These are phyloP conservation scores for Gracilinanus agilis DNA, from an alignment of 2,113 vertebrate species.

Conservation along the genomic window DNA sequence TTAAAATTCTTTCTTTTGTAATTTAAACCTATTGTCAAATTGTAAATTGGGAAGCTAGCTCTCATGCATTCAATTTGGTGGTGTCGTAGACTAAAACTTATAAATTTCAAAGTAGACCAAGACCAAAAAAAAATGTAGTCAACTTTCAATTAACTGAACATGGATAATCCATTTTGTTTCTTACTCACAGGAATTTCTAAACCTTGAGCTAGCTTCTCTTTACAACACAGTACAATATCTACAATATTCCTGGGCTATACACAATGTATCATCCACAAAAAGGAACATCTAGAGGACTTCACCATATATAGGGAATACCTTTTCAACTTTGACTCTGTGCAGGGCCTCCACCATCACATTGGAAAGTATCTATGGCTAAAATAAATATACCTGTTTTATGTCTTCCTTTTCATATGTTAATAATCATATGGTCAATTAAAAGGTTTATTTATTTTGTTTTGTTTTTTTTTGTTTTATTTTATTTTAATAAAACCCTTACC, in stretches of 20 bases:
- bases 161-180: background rate
- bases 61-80: background rate
- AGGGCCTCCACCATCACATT: background rate
- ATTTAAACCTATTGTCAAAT: background rate
- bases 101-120: background rate
- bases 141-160: background rate
- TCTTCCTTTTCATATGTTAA: background rate
- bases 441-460: no score
- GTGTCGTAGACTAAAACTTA: background rate
- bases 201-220: background rate
- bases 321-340: no score
- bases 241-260: background rate
- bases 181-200: background rate
- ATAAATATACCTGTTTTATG: background rate
- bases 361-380: background rate
- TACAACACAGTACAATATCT: background rate
- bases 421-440: background rate
- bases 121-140: background rate
- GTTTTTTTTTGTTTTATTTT: no score
- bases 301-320: background rate
- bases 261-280: background rate
- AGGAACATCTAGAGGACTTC: background rate
- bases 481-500: no score
- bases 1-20: background rate
- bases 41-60: background rate